Conservation (phyloP, 2,888 invertebrate species). For the Xanthorhoe designata region DNA sequence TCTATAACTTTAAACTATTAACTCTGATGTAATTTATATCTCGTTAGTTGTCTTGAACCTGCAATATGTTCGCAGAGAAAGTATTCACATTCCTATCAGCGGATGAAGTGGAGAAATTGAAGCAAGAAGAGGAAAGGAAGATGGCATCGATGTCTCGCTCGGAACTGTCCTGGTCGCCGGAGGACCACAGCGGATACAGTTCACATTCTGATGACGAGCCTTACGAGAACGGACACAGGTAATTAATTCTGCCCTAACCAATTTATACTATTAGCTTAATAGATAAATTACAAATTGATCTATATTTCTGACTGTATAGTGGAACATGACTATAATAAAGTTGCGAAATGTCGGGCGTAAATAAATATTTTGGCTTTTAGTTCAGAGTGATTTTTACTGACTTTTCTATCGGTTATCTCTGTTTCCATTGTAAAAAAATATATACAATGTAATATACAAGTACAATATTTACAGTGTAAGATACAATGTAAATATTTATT, state of each 20-base stretch:
- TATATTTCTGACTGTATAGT: too few relatives aligned
- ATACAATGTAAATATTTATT: too few relatives aligned
- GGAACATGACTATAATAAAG: too few relatives aligned
- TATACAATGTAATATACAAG: too few relatives aligned
- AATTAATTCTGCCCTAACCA: slow-evolving; percentile 18
- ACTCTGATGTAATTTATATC: not conserved
- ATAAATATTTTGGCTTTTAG: too few relatives aligned
- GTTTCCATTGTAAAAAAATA: too few relatives aligned
- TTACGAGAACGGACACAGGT: slow-evolving; percentile 81
- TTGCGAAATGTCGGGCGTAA: too few relatives aligned
- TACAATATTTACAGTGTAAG: too few relatives aligned
- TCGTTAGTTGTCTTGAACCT: not conserved
- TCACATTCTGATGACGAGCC: slow-evolving; percentile 78
- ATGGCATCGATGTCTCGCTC: slow-evolving; percentile 90
- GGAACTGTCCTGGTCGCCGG: slow-evolving; percentile 85
- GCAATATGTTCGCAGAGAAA: slow-evolving; percentile 88
- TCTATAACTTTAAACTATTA: not conserved
- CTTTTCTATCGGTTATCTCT: too few relatives aligned
- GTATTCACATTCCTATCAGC: slow-evolving; percentile 97
- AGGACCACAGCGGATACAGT: slow-evolving; percentile 84
- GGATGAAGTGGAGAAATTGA: slow-evolving; percentile 97
- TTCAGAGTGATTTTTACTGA: too few relatives aligned
- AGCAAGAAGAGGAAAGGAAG: slow-evolving; percentile 96
- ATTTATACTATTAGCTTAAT: too few relatives aligned
- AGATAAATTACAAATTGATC: too few relatives aligned